These are phyloP conservation scores for Campylorhamphus procurvoides DNA, from an alignment of 2,113 vertebrate genomes.

Conservation along the genomic window DNA sequence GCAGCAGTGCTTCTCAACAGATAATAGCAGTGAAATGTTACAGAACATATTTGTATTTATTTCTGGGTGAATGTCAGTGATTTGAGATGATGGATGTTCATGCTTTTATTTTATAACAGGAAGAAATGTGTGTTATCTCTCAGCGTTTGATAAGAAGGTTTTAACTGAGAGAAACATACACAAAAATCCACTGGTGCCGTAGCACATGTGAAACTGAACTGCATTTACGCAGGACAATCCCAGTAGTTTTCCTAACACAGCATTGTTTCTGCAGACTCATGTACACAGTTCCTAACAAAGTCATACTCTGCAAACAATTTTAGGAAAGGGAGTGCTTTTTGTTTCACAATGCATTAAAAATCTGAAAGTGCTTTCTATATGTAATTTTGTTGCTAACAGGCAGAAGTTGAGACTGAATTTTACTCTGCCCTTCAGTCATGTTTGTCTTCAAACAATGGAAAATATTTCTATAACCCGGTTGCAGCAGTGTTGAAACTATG, in stretches of 20 bases:
- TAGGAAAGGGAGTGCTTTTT: not conserved
- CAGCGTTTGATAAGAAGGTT: conserved; percentile 8
- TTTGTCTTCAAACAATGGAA: conserved; percentile 4
- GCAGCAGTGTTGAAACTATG: not conserved
- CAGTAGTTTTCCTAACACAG: not conserved
- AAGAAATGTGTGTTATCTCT: conserved; percentile 44
- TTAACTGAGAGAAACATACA: not conserved
- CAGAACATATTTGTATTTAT: conserved; percentile 20
- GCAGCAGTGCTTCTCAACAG: conserved; percentile 3
- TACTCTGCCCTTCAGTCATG: not conserved
- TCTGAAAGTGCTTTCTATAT: not conserved
- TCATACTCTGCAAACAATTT: not conserved
- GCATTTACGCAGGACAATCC: not conserved
- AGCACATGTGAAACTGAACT: not conserved
- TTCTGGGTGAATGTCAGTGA: conserved; percentile 34
- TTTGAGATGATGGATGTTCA: conserved; percentile 45
- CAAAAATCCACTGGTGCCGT: not conserved
- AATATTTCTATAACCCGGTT: not conserved
- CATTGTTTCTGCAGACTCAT: not conserved
- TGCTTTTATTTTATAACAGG: conserved; percentile 45
- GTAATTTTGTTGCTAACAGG: not conserved
- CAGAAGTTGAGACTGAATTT: not conserved
- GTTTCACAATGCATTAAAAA: not conserved
- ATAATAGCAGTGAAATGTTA: conserved; percentile 42
- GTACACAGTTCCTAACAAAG: not conserved